Percentiles rank a stretch among this genome's conserved stretches.
Evolutionary conservation across 2,797 vertebrate species (phyloP).

Genomic region (Chromobotia macracanthus): DNA sequence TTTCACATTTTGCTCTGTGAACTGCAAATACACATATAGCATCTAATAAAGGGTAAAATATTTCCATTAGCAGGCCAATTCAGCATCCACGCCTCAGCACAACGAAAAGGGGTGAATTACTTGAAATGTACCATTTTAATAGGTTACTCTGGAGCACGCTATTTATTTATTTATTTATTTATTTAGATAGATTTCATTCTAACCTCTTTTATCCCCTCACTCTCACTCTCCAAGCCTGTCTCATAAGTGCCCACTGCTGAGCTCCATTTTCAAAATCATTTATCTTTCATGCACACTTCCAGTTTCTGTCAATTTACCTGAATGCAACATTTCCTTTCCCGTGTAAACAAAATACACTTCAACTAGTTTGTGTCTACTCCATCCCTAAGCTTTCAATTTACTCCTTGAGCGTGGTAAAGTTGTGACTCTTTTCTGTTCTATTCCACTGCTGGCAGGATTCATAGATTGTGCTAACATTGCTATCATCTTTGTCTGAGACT

Average conservation of each 20-base stretch:
- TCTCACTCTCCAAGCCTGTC: neutral
- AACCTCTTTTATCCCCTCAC: neutral
- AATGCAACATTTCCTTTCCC: constrained; percentile 75
- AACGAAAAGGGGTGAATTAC: constrained; percentile 10
- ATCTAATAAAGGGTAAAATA: constrained; percentile 4
- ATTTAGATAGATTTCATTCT: constrained; percentile 12
- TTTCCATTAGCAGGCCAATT: constrained; percentile 23
- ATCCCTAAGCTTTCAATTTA: constrained; percentile 75
- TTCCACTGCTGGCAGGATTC: constrained; percentile 63
- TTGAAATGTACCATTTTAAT: constrained; percentile 13
- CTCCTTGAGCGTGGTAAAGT: constrained; percentile 72
- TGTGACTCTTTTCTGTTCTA: constrained; percentile 52
- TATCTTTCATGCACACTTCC: constrained; percentile 75
- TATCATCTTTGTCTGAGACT: constrained; percentile 71
- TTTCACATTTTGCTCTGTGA: neutral
- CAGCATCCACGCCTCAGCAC: constrained; percentile 3
- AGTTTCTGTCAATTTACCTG: constrained; percentile 72
- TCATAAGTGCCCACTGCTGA: constrained; percentile 42
- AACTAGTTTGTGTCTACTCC: constrained; percentile 59
- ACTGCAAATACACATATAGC: neutral
- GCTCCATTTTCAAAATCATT: constrained; percentile 71
- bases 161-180: constrained; percentile 6
- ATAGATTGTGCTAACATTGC: constrained; percentile 71
- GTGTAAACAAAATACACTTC: constrained; percentile 73
- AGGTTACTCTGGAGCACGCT: neutral